Evolutionary conservation across 2,888 invertebrate species (phyloP).

Genomic region (Aplocera efformata): DNA sequence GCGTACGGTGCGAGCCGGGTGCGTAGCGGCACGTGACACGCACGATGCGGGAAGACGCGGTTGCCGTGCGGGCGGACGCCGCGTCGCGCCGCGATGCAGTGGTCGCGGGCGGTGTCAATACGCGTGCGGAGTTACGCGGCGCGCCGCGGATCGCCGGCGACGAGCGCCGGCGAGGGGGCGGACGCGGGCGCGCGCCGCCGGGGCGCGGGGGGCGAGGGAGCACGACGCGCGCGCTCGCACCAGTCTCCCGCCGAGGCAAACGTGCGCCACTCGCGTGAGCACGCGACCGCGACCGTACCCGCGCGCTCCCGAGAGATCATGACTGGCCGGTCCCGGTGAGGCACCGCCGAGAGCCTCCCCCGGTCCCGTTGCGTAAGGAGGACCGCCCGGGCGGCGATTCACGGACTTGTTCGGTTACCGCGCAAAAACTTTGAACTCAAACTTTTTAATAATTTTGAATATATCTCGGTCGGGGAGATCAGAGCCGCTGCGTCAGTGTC

Average conservation of each 20-base stretch:
- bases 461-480: not conserved
- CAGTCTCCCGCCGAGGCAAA: constrained; percentile 64
- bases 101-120: constrained; percentile 69
- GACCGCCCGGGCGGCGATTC: constrained; percentile 32
- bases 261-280: constrained; percentile 54
- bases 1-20: constrained; percentile 32
- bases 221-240: constrained; percentile 57
- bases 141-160: constrained; percentile 21
- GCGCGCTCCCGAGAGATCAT: constrained; percentile 60
- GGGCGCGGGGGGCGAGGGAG: constrained; percentile 42
- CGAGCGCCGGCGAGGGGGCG: constrained; percentile 33
- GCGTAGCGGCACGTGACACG: constrained; percentile 41
- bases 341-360: constrained; percentile 58
- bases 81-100: constrained; percentile 53
- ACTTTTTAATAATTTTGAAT: constrained; percentile 30
- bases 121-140: constrained; percentile 47
- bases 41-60: constrained; percentile 30
- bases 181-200: constrained; percentile 27
- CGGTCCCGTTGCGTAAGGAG: constrained; percentile 62
- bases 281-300: constrained; percentile 50
- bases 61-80: constrained; percentile 1
- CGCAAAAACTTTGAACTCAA: constrained; percentile 44
- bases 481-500: constrained; percentile 1
- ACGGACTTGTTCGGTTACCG: constrained; percentile 37
- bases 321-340: constrained; percentile 68